Evolutionary conservation across 2,113 vertebrate genomes (phyloP), one percentile per base, ranked within the genome.

Genomic region (Phrynosoma platyrhinos): DNA sequence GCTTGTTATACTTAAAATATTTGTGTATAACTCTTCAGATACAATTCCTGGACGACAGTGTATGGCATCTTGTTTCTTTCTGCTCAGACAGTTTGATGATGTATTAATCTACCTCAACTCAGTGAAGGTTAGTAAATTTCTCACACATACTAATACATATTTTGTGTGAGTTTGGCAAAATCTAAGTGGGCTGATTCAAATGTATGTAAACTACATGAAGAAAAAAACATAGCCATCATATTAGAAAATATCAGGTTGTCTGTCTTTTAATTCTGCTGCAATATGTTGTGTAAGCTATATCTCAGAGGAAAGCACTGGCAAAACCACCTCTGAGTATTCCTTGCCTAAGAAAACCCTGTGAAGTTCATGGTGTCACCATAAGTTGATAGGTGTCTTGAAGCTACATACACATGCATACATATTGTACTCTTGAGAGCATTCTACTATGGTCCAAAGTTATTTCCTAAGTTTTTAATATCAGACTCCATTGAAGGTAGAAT

Each of bases 1-100:
- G 82, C n/a, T 85, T 78, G 87, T 82, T 91, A 76, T 92, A 66
- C 85, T 92, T 55, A 92, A 74, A 83, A 85, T 82, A 87, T 91
- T 53, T 92, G 30, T 18, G 53, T 94, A 89, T 87, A 90, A 85
- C 90, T 74, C 96, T 95, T 92, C 95, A 99, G 99, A 99, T 94
- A 99, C 99, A 32, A 98, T 99, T 92, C 98, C 99, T 30, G 99
- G 99, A 53, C 97, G 99, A 89, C 98, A 99, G 92, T 99, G 99
- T 93, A 99, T 99, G 99, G 98, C 99, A 66, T 98, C 99, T 80
- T 99, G 97, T 92, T 99, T 99, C 96, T 99, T 99, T 95, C 97
- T 99, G 87, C 96, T 99, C 85, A 98, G 96, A 87, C 98, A 98
- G 87, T 99, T 99, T 97, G 97, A 98, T 92, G 99, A 99, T 88